Percentiles rank a stretch among this genome's conserved stretches.
Evolutionary conservation across 2,888 invertebrate genomes (phyloP).

Genomic region (Gastrophysa polygoni): DNA sequence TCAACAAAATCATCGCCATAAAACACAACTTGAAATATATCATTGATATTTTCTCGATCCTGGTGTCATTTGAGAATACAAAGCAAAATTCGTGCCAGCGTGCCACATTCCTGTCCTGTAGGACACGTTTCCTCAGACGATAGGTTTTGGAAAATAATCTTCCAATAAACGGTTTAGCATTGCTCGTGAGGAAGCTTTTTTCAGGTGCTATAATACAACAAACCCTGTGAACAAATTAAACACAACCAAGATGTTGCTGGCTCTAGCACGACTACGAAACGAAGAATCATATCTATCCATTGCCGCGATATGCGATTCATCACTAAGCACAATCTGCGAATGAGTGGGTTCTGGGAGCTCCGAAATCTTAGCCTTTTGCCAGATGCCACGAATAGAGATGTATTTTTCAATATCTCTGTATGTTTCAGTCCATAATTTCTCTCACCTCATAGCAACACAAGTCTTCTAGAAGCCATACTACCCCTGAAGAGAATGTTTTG

Average conservation of each 20-base stretch:
- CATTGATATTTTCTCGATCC: too few species aligned
- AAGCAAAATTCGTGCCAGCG: too few species aligned
- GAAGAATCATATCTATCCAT: conserved; percentile 3
- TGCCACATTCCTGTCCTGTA: not conserved
- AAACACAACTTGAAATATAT: too few species aligned
- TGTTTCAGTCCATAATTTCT: conserved; percentile 22
- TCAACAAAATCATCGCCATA: too few species aligned
- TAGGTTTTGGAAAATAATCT: conserved; percentile 5
- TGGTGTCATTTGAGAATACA: too few species aligned
- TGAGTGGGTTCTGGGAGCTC: conserved; percentile 6
- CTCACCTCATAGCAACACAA: conserved; percentile 18
- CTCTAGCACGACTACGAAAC: conserved; percentile 37
- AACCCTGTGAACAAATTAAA: conserved; percentile 38
- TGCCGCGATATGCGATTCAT: not conserved
- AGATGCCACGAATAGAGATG: conserved; percentile 6
- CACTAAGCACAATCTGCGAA: not conserved
- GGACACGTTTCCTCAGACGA: not conserved
- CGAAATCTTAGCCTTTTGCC: conserved; percentile 15
- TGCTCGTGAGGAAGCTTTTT: conserved; percentile 7
- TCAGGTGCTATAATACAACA: conserved; percentile 11
- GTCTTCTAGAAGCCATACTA: conserved; percentile 24
- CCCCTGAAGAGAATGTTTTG: conserved; percentile 10
- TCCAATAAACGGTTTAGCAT: conserved; percentile 5
- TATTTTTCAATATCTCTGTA: conserved; percentile 4
- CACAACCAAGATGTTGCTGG: too few species aligned